Evolutionary conservation across 2,113 vertebrate genomes (phyloP).

Genomic region (Cheilinus undulatus): DNA sequence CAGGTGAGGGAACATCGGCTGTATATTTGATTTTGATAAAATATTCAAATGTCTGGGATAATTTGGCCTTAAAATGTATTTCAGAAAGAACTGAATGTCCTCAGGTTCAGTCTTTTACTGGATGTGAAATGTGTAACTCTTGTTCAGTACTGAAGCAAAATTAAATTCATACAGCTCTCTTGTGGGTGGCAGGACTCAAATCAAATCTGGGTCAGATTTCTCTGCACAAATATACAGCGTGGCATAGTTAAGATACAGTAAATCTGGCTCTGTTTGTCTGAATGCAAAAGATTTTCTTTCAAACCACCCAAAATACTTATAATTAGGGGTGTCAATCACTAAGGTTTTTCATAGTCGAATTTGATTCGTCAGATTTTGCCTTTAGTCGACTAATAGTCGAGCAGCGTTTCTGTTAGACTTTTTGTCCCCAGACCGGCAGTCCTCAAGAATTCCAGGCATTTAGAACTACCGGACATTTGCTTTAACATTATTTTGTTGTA

Average conservation of each 20-base stretch:
- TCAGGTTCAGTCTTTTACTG: background rate
- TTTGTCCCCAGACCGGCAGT: too few relatives aligned
- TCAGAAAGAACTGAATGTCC: background rate
- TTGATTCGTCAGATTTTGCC: too few relatives aligned
- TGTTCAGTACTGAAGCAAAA: constrained; percentile 7
- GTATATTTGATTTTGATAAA: background rate
- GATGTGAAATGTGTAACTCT: constrained; percentile 1
- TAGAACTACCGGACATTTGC: too few relatives aligned
- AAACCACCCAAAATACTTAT: background rate
- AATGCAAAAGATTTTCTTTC: background rate
- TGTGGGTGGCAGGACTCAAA: constrained; percentile 13
- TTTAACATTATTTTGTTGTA: too few relatives aligned
- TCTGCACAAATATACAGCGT: constrained; percentile 7
- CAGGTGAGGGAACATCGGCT: constrained; percentile 74
- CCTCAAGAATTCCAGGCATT: too few relatives aligned
- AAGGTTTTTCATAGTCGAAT: too few relatives aligned
- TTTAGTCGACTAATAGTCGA: too few relatives aligned
- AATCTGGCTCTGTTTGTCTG: background rate
- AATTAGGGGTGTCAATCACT: too few relatives aligned
- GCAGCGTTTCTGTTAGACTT: too few relatives aligned
- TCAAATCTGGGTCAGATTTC: constrained; percentile 16
- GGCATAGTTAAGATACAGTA: too few relatives aligned
- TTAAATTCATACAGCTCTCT: constrained; percentile 1
- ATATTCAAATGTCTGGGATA: too few relatives aligned
- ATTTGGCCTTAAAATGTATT: background rate